A percentile compares a stretch with the other conserved stretches of the same genome.
Evolutionary conservation across 2,888 invertebrate genomes (phyloP).

Genomic region (Lathronympha strigana): DNA sequence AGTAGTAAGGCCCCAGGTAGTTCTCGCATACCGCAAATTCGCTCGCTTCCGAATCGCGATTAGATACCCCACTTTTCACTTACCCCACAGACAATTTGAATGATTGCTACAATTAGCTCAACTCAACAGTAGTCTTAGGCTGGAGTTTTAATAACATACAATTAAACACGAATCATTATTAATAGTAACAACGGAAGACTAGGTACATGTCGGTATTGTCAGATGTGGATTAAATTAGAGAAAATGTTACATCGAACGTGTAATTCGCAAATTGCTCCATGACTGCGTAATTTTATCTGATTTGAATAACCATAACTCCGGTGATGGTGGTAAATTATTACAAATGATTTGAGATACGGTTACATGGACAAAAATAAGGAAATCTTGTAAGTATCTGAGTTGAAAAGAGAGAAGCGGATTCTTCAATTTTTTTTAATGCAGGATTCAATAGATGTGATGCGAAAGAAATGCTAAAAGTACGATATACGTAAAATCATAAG

Average conservation of each 20-base stretch:
- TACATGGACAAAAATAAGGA: neutral
- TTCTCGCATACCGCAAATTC: neutral
- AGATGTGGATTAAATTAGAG: slow-evolving; percentile 29
- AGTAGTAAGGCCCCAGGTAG: neutral
- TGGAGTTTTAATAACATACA: slow-evolving; percentile 18
- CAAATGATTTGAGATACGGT: slow-evolving; percentile 16
- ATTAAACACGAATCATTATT: slow-evolving; percentile 18
- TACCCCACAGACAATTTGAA: neutral
- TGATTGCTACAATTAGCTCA: slow-evolving; percentile 13
- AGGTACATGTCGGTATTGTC: neutral
- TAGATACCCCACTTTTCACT: neutral
- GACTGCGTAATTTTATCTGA: slow-evolving; percentile 56
- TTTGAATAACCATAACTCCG: slow-evolving; percentile 59
- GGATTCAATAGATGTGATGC: too few relatives aligned
- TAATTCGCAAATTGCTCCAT: slow-evolving; percentile 55
- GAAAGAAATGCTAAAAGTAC: too few relatives aligned
- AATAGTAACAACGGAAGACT: slow-evolving; percentile 28
- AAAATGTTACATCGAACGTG: slow-evolving; percentile 51
- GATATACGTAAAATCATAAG: too few relatives aligned
- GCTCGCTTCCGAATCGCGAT: slow-evolving; percentile 6
- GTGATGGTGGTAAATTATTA: slow-evolving; percentile 58
- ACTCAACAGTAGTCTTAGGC: neutral
- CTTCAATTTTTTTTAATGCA: too few relatives aligned
- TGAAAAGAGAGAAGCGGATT: too few relatives aligned
- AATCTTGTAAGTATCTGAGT: too few relatives aligned